Base-by-base conservation (phyloP, 1,140 invertebrate genomes). In the Homalodisca vitripennis region DNA sequence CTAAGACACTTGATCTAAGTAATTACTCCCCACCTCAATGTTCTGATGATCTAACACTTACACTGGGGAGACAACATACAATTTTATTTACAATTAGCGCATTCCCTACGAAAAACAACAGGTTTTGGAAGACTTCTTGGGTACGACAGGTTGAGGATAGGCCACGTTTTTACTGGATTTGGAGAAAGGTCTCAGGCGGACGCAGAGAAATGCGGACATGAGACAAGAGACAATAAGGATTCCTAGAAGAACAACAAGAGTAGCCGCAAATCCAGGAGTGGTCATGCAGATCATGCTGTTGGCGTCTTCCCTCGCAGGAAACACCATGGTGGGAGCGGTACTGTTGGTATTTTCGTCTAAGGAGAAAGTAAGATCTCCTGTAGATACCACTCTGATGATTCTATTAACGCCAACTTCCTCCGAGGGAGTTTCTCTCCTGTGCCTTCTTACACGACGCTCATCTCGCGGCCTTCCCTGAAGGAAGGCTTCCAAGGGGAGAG, bases 321-420 rank as follows among this genome's bases (percentile, higher is more conserved):
- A 95, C 85, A 3, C 93, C 92, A 31, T 94, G 0, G 88, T 85
- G 70, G 84, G 85, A 0, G 82, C 80, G 67, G 89, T 88, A 74
- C 90, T 90, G 6, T 79, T 80, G 2, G 87, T 87, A 69, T 86
- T 86, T 30, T 87, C 85, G 70, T 89, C 88, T n/a, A 97, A 80
- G 0, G 91, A 92, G 78, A 97, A 97, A 74, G 95, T 95, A 0
- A 97, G 92, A 78, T 97, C 94, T 53, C 94, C 94, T 0, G 94
- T 93, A 3, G 94, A 92, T 0, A 97, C 94, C 0, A 97, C 94
- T 78, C 95, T 93, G 74, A 97, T 95, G 48, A 88, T 91, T 73
- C 93, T 83, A 76, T 92, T 93, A 22, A 94, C 95, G 74, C 93
- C 92, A 0, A 97, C 92, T 76, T 96, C 94, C 30, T 92, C 95